Percentiles rank a stretch among this genome's conserved stretches.
These are phyloP conservation scores for Gnathonemus longibarbis DNA, from an alignment of 2,113 vertebrate species.

Conservation along the genomic window DNA sequence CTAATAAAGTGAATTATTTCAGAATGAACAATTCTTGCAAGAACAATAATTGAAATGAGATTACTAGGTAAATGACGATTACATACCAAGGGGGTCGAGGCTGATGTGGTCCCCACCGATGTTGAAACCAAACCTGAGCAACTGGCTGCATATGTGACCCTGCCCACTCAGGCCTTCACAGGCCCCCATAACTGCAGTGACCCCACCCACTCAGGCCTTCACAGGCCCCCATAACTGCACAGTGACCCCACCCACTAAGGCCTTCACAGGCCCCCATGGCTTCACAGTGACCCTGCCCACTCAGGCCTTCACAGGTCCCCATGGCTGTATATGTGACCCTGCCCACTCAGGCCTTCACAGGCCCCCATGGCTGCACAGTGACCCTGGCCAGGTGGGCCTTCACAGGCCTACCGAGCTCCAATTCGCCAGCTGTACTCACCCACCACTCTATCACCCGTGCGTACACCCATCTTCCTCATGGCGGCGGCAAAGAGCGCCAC, in stretches of 20 bases:
- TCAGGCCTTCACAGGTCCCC: neutral
- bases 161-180: neutral
- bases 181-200: neutral
- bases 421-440: conserved; percentile 61
- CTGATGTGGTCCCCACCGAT: neutral
- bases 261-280: neutral
- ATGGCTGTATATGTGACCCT: neutral
- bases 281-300: neutral
- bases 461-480: conserved; percentile 88
- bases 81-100: neutral
- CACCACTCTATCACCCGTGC: conserved; percentile 79
- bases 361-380: neutral
- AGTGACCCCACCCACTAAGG: neutral
- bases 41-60: neutral
- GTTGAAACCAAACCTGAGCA: neutral
- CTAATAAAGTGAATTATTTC: neutral
- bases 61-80: neutral
- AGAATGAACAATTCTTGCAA: neutral
- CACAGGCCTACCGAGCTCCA: neutral
- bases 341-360: neutral
- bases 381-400: neutral
- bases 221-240: neutral
- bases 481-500: conserved; percentile 86
- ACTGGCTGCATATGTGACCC: neutral
- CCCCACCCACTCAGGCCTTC: neutral